These are phyloP conservation scores for Noctua janthina DNA, from an alignment of 2,888 invertebrate species.

Conservation along the genomic window DNA sequence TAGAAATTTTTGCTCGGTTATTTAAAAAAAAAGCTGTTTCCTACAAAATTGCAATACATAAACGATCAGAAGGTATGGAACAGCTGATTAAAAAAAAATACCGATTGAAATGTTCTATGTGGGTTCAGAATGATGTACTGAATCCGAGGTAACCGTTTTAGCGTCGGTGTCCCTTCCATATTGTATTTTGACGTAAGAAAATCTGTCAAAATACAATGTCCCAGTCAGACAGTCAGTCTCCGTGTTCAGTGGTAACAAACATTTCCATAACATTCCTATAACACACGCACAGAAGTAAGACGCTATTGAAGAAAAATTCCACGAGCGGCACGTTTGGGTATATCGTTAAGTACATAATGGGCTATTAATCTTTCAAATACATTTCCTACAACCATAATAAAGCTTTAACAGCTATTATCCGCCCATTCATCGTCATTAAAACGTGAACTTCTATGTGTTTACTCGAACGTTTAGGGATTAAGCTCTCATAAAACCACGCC, in stretches of 20 bases:
- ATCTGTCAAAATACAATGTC: too few species aligned
- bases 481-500: conserved; percentile 60
- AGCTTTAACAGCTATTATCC: conserved; percentile 30
- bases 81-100: too few species aligned
- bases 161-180: too few species aligned
- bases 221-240: too few species aligned
- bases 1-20: too few species aligned
- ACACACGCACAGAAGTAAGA: conserved; percentile 7
- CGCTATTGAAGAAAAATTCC: not conserved
- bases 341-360: conserved; percentile 28
- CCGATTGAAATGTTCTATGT: too few species aligned
- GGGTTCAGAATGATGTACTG: too few species aligned
- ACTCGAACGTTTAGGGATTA: conserved; percentile 55
- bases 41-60: too few species aligned
- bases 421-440: conserved; percentile 50
- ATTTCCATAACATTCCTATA: not conserved
- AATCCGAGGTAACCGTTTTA: too few species aligned
- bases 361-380: conserved; percentile 37
- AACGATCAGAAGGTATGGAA: too few species aligned
- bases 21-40: too few species aligned
- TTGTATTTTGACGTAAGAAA: not conserved
- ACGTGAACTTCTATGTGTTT: conserved; percentile 61
- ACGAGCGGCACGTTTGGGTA: conserved; percentile 20
- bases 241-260: not conserved
- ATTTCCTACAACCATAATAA: conserved; percentile 34